These are phyloP conservation scores for Rattus rattus DNA, from an alignment of 2,113 vertebrate species.

Conservation along the genomic window DNA sequence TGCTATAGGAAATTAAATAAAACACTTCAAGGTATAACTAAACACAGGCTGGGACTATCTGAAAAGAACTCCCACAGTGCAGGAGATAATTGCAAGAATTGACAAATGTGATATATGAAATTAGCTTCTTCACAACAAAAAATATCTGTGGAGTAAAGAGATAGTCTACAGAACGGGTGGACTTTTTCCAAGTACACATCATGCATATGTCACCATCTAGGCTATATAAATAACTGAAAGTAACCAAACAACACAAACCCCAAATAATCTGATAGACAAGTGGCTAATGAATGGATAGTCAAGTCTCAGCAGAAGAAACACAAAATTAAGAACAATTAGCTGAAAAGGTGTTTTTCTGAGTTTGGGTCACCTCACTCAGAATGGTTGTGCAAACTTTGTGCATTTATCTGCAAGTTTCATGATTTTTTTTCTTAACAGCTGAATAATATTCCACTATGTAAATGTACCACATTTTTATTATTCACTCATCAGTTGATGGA, in stretches of 20 bases:
- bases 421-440: neutral
- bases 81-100: neutral
- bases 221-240: neutral
- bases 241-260: neutral
- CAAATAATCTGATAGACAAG: neutral
- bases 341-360: neutral
- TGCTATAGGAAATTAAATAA: neutral
- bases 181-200: neutral
- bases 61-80: neutral
- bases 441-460: no score
- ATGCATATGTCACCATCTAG: neutral
- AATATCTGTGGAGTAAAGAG: neutral
- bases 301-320: neutral
- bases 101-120: no score
- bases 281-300: neutral
- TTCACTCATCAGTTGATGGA: no score
- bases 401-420: neutral
- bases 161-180: neutral
- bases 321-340: neutral
- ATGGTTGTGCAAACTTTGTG: neutral
- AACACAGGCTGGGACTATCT: neutral
- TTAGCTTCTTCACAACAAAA: neutral
- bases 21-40: neutral
- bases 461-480: no score
- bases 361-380: neutral